Conservation (phyloP, 2,797 vertebrate species). For the Syngnathus rostellatus region DNA sequence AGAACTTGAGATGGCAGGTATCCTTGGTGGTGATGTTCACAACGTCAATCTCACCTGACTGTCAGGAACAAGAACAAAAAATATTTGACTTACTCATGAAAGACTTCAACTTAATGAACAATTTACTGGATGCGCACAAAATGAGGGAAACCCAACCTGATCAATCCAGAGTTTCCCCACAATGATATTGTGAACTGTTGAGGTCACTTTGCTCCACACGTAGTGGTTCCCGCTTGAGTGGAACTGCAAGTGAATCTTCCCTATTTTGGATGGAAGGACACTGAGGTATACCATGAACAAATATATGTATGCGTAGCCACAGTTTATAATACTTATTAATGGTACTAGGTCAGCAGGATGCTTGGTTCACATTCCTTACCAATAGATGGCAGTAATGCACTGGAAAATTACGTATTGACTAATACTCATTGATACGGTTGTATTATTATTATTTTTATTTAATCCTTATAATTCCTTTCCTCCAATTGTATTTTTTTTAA, state of each 20-base stretch:
- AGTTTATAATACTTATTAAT: no score
- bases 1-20: slow-evolving; percentile 90
- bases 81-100: background rate
- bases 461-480: no score
- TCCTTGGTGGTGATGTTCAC: slow-evolving; percentile 88
- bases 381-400: no score
- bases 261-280: slow-evolving; percentile 48
- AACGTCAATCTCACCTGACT: slow-evolving; percentile 97
- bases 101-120: background rate
- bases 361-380: no score
- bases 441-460: no score
- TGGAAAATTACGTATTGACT: no score
- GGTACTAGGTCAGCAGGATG: no score
- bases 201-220: slow-evolving; percentile 92
- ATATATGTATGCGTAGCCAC: no score
- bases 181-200: slow-evolving; percentile 94
- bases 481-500: no score
- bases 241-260: slow-evolving; percentile 88
- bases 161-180: slow-evolving; percentile 97
- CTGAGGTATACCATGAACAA: background rate
- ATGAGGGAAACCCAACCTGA: slow-evolving; percentile 69
- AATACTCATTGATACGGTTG: no score
- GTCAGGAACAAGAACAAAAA: slow-evolving; percentile 22
- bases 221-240: slow-evolving; percentile 87
- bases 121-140: background rate